Conservation (phyloP, 2,113 vertebrate genomes). For the Cottus gobio region DNA sequence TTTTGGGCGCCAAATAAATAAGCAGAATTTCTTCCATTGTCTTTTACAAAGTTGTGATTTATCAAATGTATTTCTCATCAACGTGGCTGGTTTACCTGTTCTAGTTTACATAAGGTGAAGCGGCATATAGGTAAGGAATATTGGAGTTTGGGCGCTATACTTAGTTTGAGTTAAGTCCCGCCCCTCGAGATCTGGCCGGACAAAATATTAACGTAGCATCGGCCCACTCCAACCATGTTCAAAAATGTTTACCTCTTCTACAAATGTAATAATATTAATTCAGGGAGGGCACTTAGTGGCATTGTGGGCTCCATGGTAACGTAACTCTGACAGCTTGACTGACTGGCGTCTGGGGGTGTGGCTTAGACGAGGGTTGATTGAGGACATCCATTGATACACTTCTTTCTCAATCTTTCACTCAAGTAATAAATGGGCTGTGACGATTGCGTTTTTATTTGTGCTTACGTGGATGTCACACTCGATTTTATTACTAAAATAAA, state of each 20-base stretch:
- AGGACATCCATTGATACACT: constrained; percentile 14
- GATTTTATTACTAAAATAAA: not conserved
- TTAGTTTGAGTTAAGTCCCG: too few species aligned
- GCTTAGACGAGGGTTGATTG: not conserved
- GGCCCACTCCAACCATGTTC: not conserved
- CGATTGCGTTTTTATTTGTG: constrained; percentile 5
- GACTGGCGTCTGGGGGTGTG: not conserved
- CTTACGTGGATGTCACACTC: not conserved
- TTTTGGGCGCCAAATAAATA: not conserved
- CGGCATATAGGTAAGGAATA: too few species aligned
- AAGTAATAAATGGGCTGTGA: not conserved
- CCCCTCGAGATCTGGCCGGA: not conserved
- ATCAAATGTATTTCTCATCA: not conserved
- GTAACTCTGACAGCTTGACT: not conserved
- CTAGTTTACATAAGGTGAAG: too few species aligned
- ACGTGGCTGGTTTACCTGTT: too few species aligned
- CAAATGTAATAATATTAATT: not conserved
- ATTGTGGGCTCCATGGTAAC: not conserved
- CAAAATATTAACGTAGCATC: not conserved
- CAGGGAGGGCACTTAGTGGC: not conserved
- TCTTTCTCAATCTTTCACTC: not conserved
- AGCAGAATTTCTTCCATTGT: not conserved
- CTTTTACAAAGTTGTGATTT: not conserved
- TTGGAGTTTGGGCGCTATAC: too few species aligned
- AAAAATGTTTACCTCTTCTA: too few species aligned